Conservation (phyloP, 2,888 invertebrate genomes). For the Heliconius sara region DNA sequence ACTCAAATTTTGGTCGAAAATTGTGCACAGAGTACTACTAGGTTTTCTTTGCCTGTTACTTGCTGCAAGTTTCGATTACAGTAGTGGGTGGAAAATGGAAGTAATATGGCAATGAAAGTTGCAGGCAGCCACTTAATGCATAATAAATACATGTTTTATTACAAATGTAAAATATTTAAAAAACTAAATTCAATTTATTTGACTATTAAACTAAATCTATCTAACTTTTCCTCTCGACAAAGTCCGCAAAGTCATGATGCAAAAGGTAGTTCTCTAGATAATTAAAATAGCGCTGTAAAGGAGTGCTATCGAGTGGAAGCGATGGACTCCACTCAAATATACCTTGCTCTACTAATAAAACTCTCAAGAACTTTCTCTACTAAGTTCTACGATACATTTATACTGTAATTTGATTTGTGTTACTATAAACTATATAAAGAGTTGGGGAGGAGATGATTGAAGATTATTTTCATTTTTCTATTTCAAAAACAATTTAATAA, state of each 20-base stretch:
- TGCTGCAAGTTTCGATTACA: no score
- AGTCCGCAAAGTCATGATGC: constrained; percentile 10
- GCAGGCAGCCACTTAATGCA: no score
- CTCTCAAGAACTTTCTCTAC: constrained; percentile 9
- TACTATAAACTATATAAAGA: not conserved
- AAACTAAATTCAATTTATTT: not conserved
- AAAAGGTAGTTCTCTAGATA: constrained; percentile 10
- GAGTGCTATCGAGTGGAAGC: constrained; percentile 27
- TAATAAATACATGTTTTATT: not conserved
- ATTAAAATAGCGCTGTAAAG: constrained; percentile 26
- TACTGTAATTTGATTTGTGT: not conserved
- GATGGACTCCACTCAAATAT: constrained; percentile 25
- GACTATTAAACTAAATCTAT: constrained; percentile 8
- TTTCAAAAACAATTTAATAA: not conserved
- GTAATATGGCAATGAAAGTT: no score
- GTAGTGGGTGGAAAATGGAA: no score
- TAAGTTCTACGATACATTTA: not conserved
- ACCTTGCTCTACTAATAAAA: constrained; percentile 19
- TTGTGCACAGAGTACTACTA: no score
- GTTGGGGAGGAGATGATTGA: no score
- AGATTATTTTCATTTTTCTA: not conserved
- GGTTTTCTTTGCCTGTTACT: no score
- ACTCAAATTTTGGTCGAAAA: no score
- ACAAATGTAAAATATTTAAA: not conserved
- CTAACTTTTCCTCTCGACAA: constrained; percentile 12